Conservation (phyloP, 2,113 vertebrate genomes). For the Myrmecophaga tridactyla region DNA sequence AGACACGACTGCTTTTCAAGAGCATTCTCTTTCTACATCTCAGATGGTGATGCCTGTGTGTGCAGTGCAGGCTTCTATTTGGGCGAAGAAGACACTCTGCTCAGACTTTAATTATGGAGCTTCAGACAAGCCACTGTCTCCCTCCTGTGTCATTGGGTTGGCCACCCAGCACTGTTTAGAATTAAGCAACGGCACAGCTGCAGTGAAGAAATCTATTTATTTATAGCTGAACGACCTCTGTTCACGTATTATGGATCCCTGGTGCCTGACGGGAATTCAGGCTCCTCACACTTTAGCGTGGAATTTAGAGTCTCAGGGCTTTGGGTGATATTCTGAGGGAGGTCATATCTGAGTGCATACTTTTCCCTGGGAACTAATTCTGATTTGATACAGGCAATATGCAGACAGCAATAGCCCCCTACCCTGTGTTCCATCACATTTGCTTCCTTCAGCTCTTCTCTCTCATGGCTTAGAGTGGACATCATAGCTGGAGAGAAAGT, state of each 20-base stretch:
- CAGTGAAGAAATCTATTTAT: constrained; percentile 64
- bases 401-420: background rate
- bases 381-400: constrained; percentile 59
- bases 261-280: constrained; percentile 35
- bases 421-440: background rate
- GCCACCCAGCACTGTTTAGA: constrained; percentile 36
- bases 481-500: constrained; percentile 29
- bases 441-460: no score
- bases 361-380: background rate
- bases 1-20: background rate
- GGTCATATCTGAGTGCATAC: background rate
- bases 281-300: background rate
- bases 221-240: constrained; percentile 69
- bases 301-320: constrained; percentile 43
- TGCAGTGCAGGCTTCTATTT: background rate
- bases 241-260: constrained; percentile 48
- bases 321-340: background rate
- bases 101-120: constrained; percentile 28
- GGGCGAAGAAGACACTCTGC: constrained; percentile 19
- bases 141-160: background rate
- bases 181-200: constrained; percentile 56
- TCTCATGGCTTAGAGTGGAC: background rate
- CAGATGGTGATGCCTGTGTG: rapidly evolving
- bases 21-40: background rate
- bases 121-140: constrained; percentile 37